Percentiles rank a stretch among this genome's conserved stretches.
These are phyloP conservation scores for Cenopis cana DNA, from an alignment of 2,888 invertebrate genomes.

Conservation along the genomic window DNA sequence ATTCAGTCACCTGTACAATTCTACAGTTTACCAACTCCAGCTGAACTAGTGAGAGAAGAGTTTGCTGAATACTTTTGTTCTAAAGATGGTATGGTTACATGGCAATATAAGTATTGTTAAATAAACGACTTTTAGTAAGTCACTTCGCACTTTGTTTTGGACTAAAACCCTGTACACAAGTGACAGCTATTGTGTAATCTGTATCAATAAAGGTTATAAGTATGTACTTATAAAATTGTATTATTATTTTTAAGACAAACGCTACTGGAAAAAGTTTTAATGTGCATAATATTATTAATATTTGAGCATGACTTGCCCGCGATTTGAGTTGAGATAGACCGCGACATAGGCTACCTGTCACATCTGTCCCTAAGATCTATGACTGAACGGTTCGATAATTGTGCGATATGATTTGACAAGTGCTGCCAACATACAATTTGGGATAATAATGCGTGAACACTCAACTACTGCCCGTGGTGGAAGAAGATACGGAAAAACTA, in stretches of 20 bases:
- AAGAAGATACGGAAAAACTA: no score
- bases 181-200: slow-evolving; percentile 34
- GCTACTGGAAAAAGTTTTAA: no score
- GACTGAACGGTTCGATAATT: no score
- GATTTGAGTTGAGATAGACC: neutral
- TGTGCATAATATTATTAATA: no score
- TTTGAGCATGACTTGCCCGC: slow-evolving; percentile 17
- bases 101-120: slow-evolving; percentile 48
- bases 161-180: slow-evolving; percentile 44
- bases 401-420: no score
- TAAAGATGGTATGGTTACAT: slow-evolving; percentile 49
- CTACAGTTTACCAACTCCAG: slow-evolving; percentile 48
- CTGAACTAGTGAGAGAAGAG: slow-evolving; percentile 49
- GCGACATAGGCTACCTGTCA: slow-evolving; percentile 4
- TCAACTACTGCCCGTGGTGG: no score
- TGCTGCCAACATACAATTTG: no score
- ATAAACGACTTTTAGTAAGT: slow-evolving; percentile 15
- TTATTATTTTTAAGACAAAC: no score
- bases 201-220: slow-evolving; percentile 46
- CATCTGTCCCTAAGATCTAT: neutral
- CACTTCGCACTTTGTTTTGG: slow-evolving; percentile 40
- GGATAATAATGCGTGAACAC: no score
- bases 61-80: slow-evolving; percentile 50
- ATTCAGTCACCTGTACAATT: slow-evolving; percentile 48
- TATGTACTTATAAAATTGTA: slow-evolving; percentile 38